These are phyloP conservation scores for Pararge aegeria DNA, from an alignment of 1,140 invertebrate genomes.

Conservation along the genomic window DNA sequence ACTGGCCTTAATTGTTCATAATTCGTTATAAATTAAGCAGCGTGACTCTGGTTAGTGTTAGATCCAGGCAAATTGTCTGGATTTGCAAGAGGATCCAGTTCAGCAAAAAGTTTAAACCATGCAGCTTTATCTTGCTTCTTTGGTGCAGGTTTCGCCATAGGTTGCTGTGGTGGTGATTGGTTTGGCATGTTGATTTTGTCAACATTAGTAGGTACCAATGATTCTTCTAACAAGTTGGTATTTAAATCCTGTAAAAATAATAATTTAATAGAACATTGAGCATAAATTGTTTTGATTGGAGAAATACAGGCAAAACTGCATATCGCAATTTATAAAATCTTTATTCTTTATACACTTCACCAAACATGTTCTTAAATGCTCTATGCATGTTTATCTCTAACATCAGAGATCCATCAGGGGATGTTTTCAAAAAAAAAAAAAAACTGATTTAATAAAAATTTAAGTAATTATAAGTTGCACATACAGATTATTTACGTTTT, in stretches of 20 bases:
- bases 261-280: too few species aligned
- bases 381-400: too few species aligned
- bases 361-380: not conserved
- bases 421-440: too few species aligned
- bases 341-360: too few species aligned
- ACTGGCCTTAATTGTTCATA: not conserved
- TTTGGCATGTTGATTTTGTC: conserved; percentile 31
- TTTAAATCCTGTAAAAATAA: conserved; percentile 47
- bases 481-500: too few species aligned
- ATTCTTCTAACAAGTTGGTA: conserved; percentile 40
- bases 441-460: too few species aligned
- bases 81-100: conserved; percentile 95
- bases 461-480: too few species aligned
- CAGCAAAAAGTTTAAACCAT: conserved; percentile 96
- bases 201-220: conserved; percentile 38
- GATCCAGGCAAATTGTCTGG: conserved; percentile 75
- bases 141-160: conserved; percentile 29
- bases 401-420: too few species aligned
- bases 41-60: conserved; percentile 71
- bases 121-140: conserved; percentile 79
- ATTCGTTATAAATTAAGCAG: conserved; percentile 44
- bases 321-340: too few species aligned
- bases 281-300: too few species aligned
- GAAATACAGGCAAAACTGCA: too few species aligned
- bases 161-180: conserved; percentile 25